These are phyloP conservation scores for Isurus oxyrinchus DNA, from an alignment of 2,113 vertebrate genomes.

Conservation along the genomic window DNA sequence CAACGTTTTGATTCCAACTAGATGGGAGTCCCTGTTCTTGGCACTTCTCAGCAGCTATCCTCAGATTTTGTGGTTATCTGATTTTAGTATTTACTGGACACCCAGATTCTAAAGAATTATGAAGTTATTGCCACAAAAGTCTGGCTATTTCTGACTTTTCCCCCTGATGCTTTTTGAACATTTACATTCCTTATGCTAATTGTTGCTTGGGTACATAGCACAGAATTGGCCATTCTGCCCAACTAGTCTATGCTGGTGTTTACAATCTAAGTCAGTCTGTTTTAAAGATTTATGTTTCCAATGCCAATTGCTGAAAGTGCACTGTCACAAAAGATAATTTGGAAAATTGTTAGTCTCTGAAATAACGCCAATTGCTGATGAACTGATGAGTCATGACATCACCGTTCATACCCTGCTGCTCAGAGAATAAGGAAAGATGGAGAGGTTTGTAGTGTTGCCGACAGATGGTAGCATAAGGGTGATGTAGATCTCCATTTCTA, in stretches of 20 bases:
- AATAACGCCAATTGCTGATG: background rate
- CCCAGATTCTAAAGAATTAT: background rate
- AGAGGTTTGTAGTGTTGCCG: background rate
- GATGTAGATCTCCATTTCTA: background rate
- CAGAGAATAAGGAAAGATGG: background rate
- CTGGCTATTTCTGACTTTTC: background rate
- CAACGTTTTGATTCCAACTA: background rate
- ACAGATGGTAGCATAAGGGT: slow-evolving; percentile 12
- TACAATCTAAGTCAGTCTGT: background rate
- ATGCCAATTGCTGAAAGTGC: background rate
- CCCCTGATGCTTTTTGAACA: background rate
- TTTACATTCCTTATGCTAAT: background rate
- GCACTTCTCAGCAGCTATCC: background rate
- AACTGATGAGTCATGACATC: background rate
- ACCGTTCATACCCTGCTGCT: background rate
- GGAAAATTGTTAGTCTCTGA: background rate
- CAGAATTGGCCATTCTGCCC: background rate
- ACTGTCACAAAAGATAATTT: background rate
- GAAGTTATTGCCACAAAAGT: background rate
- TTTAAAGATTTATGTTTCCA: background rate
- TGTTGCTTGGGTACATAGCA: background rate
- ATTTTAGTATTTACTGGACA: background rate
- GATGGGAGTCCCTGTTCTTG: background rate
- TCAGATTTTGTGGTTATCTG: background rate
- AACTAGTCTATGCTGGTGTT: background rate